Percentiles rank a stretch among this genome's conserved stretches.
phyloP scores from a whole-genome alignment of 2,113 vertebrate genomes.

The Coturnix japonica region DNA sequence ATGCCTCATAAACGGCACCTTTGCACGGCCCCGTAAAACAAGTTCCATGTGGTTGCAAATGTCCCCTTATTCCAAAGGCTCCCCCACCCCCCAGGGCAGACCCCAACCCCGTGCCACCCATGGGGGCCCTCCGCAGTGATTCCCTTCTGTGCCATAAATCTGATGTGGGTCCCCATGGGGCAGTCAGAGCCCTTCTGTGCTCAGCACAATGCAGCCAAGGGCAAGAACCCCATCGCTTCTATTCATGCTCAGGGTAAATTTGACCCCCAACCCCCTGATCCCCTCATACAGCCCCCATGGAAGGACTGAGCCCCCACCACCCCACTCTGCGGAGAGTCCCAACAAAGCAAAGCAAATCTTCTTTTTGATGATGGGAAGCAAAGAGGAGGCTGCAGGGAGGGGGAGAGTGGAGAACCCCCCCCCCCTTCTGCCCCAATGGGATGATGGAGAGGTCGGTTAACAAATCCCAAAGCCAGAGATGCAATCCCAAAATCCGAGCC shows the following conservation, averaged over 20 bases:
- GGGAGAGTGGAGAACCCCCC: background rate
- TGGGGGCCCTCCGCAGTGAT: background rate
- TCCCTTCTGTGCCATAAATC: background rate
- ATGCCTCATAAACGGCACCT: background rate
- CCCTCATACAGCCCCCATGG: rapidly evolving
- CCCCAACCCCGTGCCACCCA: rapidly evolving
- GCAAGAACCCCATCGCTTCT: no score
- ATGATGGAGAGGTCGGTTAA: background rate
- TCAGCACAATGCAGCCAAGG: rapidly evolving
- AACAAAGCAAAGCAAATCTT: background rate
- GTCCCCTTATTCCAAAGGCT: background rate
- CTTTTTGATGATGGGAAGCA: background rate
- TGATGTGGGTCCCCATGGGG: background rate
- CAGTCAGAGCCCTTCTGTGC: background rate
- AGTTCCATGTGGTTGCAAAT: background rate
- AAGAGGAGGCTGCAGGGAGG: rapidly evolving
- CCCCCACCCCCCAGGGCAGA: background rate
- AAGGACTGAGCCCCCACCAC: background rate
- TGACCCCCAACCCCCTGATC: rapidly evolving
- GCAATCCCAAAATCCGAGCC: no score
- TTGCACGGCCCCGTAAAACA: background rate
- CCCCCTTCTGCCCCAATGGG: background rate
- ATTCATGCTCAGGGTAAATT: background rate
- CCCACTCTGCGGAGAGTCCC: rapidly evolving
- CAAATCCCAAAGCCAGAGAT: background rate